Conservation (phyloP, 2,888 invertebrate species). For the Caenorhabditis sulstoni region DNA sequence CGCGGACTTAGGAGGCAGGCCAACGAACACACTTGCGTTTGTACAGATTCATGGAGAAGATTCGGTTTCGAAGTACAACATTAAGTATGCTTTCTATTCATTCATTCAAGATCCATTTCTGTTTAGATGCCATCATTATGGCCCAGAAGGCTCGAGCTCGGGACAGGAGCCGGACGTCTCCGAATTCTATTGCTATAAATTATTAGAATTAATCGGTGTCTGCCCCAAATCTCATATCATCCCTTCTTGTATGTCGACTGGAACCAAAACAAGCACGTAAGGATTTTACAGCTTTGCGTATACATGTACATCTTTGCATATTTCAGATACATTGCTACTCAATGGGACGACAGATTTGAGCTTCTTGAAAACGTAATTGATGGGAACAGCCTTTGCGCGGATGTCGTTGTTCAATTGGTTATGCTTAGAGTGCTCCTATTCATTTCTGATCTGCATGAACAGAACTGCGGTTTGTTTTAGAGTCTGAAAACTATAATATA, state of each 20-base stretch:
- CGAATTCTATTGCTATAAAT: conserved; percentile 46
- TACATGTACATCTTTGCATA: conserved; percentile 38
- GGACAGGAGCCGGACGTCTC: conserved; percentile 36
- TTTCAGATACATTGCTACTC: conserved; percentile 49
- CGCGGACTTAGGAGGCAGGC: conserved; percentile 27
- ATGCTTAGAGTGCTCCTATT: conserved; percentile 33
- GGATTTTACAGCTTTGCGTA: conserved; percentile 49
- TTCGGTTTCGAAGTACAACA: conserved; percentile 31
- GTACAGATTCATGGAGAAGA: conserved; percentile 50
- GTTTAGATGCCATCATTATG: conserved; percentile 50
- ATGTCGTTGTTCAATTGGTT: conserved; percentile 37
- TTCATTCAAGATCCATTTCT: conserved; percentile 42
- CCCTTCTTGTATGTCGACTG: conserved; percentile 26
- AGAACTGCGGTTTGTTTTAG: conserved; percentile 42
- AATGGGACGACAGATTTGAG: conserved; percentile 46
- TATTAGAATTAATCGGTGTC: conserved; percentile 44
- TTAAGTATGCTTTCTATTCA: conserved; percentile 55
- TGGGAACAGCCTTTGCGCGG: conserved; percentile 37
- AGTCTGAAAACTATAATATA: conserved; percentile 37
- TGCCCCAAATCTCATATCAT: conserved; percentile 38
- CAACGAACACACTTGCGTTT: conserved; percentile 39
- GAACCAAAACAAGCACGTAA: conserved; percentile 48
- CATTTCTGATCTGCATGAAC: conserved; percentile 23
- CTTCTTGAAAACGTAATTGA: conserved; percentile 28
- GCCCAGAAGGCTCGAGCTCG: conserved; percentile 24